Conservation (phyloP, 2,113 vertebrate species). For the Grus americana region DNA sequence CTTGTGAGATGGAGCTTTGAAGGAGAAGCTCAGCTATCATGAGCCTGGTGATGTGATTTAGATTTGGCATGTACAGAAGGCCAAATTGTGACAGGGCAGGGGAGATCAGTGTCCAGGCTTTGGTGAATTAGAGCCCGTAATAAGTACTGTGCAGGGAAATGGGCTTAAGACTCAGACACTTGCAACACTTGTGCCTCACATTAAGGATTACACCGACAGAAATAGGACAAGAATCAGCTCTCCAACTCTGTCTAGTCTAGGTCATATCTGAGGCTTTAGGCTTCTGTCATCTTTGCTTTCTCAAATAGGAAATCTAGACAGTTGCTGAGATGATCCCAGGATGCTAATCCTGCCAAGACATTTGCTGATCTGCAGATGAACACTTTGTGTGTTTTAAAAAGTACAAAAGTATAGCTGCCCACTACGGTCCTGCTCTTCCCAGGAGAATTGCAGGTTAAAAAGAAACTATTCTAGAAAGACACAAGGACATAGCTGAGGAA, state of each 20-base stretch:
- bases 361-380: neutral
- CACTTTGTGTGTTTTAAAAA: neutral
- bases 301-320: neutral
- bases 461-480: neutral
- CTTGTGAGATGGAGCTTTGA: neutral
- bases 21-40: neutral
- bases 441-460: neutral
- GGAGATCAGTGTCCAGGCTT: neutral
- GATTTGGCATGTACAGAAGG: neutral
- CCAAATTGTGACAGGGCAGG: neutral
- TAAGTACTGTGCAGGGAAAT: neutral
- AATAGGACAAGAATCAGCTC: neutral
- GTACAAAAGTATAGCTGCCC: neutral
- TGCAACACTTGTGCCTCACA: neutral
- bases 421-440: neutral
- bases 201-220: neutral
- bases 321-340: neutral
- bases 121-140: neutral
- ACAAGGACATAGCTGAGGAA: neutral
- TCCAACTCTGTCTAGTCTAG: neutral
- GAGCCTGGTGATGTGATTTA: neutral
- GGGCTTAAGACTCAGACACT: neutral
- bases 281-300: neutral
- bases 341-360: neutral
- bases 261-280: neutral